phyloP scores from a whole-genome alignment of 2,797 vertebrate species.

The Scolopax bukidnonensis region DNA sequence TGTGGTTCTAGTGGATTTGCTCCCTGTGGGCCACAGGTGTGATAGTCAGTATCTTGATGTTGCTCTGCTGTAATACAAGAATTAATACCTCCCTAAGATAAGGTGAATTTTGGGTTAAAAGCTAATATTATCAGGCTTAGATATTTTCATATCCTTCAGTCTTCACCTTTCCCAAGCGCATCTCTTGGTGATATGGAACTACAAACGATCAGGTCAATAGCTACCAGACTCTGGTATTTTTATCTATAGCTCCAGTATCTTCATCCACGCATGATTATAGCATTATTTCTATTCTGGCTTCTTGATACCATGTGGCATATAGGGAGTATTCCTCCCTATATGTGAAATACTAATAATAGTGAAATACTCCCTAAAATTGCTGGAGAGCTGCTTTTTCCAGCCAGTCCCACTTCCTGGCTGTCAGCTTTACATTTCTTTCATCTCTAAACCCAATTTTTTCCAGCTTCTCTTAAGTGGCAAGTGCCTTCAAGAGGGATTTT shows the following conservation, averaged over 20 bases:
- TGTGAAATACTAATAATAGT: neutral
- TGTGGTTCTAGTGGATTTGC: neutral
- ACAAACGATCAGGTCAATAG: neutral
- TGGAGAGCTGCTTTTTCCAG: neutral
- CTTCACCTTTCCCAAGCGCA: neutral
- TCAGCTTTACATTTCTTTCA: neutral
- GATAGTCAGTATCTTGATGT: neutral
- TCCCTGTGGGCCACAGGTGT: neutral
- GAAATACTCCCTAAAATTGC: neutral
- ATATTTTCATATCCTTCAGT: neutral
- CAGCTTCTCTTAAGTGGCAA: neutral
- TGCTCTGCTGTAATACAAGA: neutral
- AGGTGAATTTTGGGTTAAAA: neutral
- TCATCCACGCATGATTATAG: neutral
- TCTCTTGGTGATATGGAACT: neutral
- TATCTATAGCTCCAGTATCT: neutral
- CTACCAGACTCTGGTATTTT: neutral
- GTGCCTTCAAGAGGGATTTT: neutral
- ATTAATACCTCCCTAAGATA: neutral
- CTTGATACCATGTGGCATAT: neutral
- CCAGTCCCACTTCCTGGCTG: neutral
- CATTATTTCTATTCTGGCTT: neutral
- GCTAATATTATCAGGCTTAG: neutral
- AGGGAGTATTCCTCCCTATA: neutral
- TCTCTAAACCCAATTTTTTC: neutral